A percentile compares a stretch with the other conserved stretches of the same genome.
phyloP scores from a whole-genome alignment of 1,140 invertebrate genomes.

The Calycopis cecrops region DNA sequence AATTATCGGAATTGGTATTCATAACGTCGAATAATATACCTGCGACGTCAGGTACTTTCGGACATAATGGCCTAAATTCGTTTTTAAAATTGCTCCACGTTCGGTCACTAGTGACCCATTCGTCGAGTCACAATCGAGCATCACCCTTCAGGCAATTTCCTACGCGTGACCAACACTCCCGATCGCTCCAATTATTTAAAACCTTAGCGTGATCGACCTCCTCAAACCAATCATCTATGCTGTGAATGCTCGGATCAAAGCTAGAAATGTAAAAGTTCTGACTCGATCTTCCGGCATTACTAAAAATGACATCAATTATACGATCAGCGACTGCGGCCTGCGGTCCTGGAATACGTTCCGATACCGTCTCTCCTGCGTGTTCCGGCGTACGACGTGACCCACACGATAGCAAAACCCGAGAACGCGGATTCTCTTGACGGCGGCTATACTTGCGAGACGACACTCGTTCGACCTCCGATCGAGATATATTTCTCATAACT shows the following conservation, averaged over 20 bases:
- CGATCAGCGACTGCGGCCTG: too few relatives aligned
- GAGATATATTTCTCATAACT: too few relatives aligned
- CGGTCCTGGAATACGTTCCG: too few relatives aligned
- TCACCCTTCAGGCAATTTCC: slow-evolving; percentile 8
- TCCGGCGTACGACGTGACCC: too few relatives aligned
- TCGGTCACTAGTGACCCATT: slow-evolving; percentile 13
- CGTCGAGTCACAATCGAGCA: slow-evolving; percentile 11
- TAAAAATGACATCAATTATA: too few relatives aligned
- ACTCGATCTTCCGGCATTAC: too few relatives aligned
- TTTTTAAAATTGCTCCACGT: slow-evolving; percentile 14
- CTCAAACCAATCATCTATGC: slow-evolving; percentile 11
- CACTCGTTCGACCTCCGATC: too few relatives aligned
- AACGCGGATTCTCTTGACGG: too few relatives aligned
- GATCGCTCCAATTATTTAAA: slow-evolving; percentile 8
- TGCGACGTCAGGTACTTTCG: neutral
- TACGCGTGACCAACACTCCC: slow-evolving; percentile 12
- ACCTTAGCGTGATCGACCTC: slow-evolving; percentile 4
- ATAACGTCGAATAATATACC: too few relatives aligned
- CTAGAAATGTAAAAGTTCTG: neutral
- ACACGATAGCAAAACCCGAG: too few relatives aligned
- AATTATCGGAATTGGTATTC: neutral
- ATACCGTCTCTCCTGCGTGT: too few relatives aligned
- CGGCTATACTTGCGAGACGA: too few relatives aligned
- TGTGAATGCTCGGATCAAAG: neutral
- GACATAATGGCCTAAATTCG: slow-evolving; percentile 13